phyloP scores from a whole-genome alignment of 1,140 invertebrate genomes.

The Pinna nobilis region DNA sequence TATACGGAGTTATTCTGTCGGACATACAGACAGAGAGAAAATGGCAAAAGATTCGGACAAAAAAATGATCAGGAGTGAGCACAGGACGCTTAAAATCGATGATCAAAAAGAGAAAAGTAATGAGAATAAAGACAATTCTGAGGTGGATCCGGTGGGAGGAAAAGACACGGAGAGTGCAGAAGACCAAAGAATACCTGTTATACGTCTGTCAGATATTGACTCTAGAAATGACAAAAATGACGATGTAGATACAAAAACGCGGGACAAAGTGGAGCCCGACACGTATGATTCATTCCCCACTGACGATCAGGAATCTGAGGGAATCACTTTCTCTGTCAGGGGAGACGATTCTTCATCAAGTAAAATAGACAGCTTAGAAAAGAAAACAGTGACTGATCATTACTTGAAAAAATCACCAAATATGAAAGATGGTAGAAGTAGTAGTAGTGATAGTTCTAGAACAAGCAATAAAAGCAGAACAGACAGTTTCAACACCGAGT shows the following conservation, averaged over 20 bases:
- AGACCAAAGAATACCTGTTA: constrained; percentile 30
- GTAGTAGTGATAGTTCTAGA: constrained; percentile 66
- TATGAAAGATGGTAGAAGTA: constrained; percentile 49
- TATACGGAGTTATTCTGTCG: constrained; percentile 6
- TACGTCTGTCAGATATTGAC: constrained; percentile 28
- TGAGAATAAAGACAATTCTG: neutral
- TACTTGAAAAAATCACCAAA: constrained; percentile 27
- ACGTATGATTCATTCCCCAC: constrained; percentile 3
- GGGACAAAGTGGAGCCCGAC: neutral
- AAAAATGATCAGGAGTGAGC: constrained; percentile 5
- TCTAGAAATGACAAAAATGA: constrained; percentile 6
- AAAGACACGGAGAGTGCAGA: constrained; percentile 1
- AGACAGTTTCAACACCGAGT: constrained; percentile 80
- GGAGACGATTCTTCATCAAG: constrained; percentile 8
- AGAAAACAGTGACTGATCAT: constrained; percentile 17
- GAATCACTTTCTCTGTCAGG: neutral
- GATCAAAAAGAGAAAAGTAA: neutral
- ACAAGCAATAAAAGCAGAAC: constrained; percentile 71
- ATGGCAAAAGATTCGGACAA: neutral
- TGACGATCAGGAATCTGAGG: neutral
- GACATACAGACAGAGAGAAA: constrained; percentile 8
- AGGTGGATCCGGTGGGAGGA: neutral
- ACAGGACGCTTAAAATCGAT: neutral
- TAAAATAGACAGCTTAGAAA: constrained; percentile 10
- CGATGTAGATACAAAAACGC: neutral